phyloP scores from a whole-genome alignment of 2,797 vertebrate genomes.

The Distichodus sexfasciatus region DNA sequence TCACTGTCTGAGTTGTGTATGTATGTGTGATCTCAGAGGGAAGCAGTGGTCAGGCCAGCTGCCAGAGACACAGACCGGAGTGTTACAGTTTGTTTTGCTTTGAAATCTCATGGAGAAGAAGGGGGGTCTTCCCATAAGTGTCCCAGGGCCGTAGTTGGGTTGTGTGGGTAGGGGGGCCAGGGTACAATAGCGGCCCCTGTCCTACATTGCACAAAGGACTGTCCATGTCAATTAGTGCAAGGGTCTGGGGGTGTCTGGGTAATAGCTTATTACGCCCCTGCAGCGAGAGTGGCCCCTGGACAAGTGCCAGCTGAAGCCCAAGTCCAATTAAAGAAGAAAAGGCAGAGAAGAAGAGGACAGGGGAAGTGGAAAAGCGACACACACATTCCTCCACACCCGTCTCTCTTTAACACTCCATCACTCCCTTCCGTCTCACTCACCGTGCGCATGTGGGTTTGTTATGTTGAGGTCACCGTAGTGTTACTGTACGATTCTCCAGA shows the following conservation, averaged over 20 bases:
- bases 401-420: constrained; percentile 28
- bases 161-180: constrained; percentile 56
- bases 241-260: constrained; percentile 73
- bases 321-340: constrained; percentile 88
- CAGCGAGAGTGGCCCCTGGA: constrained; percentile 86
- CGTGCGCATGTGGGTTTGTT: background rate
- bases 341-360: constrained; percentile 35
- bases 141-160: constrained; percentile 37
- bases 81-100: constrained; percentile 72
- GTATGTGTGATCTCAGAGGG: background rate
- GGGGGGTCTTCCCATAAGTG: constrained; percentile 30
- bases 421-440: background rate
- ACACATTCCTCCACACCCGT: constrained; percentile 38
- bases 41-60: constrained; percentile 17
- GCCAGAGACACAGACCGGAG: constrained; percentile 63
- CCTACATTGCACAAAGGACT: constrained; percentile 79
- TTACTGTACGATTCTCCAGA: no score
- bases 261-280: constrained; percentile 91
- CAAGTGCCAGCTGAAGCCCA: constrained; percentile 67
- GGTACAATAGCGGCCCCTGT: constrained; percentile 77
- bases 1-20: background rate
- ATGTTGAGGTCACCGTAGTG: no score
- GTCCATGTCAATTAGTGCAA: constrained; percentile 89
- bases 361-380: constrained; percentile 12
- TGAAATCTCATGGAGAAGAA: constrained; percentile 51